Conservation (phyloP, 2,113 vertebrate species). For the Equus quagga region DNA sequence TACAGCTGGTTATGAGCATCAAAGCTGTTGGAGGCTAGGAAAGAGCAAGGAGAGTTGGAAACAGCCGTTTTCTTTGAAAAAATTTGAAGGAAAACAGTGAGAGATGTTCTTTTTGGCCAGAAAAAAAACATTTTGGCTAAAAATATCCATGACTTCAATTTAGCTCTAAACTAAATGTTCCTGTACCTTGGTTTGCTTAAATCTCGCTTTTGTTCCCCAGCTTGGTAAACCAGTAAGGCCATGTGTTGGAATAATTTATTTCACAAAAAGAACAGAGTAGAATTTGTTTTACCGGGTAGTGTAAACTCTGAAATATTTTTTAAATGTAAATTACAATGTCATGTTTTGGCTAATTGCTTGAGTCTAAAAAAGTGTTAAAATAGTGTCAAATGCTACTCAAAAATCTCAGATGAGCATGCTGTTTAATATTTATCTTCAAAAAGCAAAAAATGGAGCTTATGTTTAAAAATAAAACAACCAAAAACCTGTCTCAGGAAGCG, state of each 20-base stretch:
- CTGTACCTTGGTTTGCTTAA: conserved; percentile 45
- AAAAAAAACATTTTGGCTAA: conserved; percentile 38
- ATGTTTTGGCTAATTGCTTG: neutral
- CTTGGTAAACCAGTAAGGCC: neutral
- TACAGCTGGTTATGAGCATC: neutral
- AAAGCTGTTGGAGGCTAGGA: neutral
- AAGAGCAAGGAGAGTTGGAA: conserved; percentile 3
- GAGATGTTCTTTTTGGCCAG: conserved; percentile 49
- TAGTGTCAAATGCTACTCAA: neutral
- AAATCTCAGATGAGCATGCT: conserved; percentile 19
- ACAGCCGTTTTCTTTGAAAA: conserved; percentile 47
- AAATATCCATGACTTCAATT: conserved; percentile 39
- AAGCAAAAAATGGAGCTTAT: neutral
- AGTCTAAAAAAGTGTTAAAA: conserved; percentile 4
- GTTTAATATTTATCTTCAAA: conserved; percentile 24
- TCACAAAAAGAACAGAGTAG: conserved; percentile 16
- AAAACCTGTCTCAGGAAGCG: neutral
- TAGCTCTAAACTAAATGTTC: conserved; percentile 40
- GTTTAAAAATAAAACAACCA: neutral
- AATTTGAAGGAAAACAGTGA: neutral
- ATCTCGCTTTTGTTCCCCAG: conserved; percentile 11
- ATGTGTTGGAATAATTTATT: neutral
- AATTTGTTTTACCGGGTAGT: conserved; percentile 22
- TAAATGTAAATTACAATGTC: neutral
- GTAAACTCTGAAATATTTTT: conserved; percentile 47